Base-by-base conservation (phyloP, 2,113 vertebrate species). In the Neogale vison region DNA sequence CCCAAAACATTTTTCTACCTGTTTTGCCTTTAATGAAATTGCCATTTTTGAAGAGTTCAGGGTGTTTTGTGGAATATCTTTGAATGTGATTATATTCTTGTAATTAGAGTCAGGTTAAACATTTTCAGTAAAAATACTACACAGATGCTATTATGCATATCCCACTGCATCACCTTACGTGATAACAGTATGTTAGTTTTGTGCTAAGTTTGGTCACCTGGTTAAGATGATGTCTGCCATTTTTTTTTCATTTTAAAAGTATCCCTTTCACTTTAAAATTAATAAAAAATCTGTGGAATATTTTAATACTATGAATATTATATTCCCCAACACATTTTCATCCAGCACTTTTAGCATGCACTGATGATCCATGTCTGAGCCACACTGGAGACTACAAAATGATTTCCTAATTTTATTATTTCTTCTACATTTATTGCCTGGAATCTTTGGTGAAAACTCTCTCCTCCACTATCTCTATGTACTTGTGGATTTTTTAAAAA, bases 341-440 rank as follows among this genome's bases (percentile, higher is more conserved):
- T 10, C 9, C 13, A 61, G n/a, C 12, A 83, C 55, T 74, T 81
- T 57, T 67, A 95, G 59, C 24, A 65, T 65, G 31, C 24, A 31
- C 47, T 72, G 21, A 59, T 63, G 36, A 93, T 7, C 24, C 2
- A 90, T 85, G n/a, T 89, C 34, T 76, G 57, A 90, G 83, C 45
- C 14, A 59, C 55, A 59, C 0, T 81, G 18, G 52, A 89, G 72
- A 92, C 26, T 59, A 20, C 13, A 74, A 86, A 59, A 72, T 55
- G 4, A 92, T 84, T 93, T 91, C 10, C 26, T n/a, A 65, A 88
- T 52, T 79, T 92, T 63, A 59, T 90, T 93, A 80, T 82, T 45
- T 4, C 42, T 42, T 55, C n/a, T 39, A 65, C 23, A 65, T 59
- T 29, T 39, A 65, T 50, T 72, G 57, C 42, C n/a, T 84, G 24